Evolutionary conservation across 2,797 vertebrate genomes (phyloP), one percentile per base, ranked within the genome.

Genomic region (Octomys mimax): DNA sequence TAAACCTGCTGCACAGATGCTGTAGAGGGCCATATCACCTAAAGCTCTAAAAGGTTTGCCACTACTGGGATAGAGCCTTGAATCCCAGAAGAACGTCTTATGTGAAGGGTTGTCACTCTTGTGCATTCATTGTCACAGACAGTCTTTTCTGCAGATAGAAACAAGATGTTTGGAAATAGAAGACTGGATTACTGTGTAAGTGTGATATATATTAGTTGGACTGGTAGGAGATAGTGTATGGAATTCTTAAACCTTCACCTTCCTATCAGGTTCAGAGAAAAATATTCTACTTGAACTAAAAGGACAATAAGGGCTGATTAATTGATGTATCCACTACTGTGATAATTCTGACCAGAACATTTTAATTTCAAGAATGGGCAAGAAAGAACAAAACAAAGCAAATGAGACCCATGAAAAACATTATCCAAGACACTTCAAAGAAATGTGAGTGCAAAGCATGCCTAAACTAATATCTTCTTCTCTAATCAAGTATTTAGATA

Each of bases 351-450:
- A 87, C 49, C 22, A n/a, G 39, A 84, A 28, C 21, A 70, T 91
- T 88, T 91, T 81, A 89, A 39, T 46, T 39, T 75, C 57, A 93
- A 77, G 54, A 24, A 46, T 46, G 66, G 59, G 42, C 54, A 89
- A 66, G 2, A 2, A 84, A 70, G 26, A 87, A 78, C 42, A 78
- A 92, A 94, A 77, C 28, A 82, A 82, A 85, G 42, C 59, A 75
- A 93, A 81, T 54, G 36, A 59, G 31, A 91, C 88, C 3, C 59
- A 70, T 54, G n/a, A 89, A 94, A 94, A 85, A 62, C 21, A 12
- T 70, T 52, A 59, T 75, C 61, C 2, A 46, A 93, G 21, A 46
- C 54, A 70, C 86, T 89, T 64, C 42, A 86, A 86, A 89, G 73
- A 52, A 87, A 68, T 77, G 33, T 24, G 36, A 87, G 83, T 68